phyloP scores from a whole-genome alignment of 2,888 invertebrate species.

The Platerodrilus igneus region DNA sequence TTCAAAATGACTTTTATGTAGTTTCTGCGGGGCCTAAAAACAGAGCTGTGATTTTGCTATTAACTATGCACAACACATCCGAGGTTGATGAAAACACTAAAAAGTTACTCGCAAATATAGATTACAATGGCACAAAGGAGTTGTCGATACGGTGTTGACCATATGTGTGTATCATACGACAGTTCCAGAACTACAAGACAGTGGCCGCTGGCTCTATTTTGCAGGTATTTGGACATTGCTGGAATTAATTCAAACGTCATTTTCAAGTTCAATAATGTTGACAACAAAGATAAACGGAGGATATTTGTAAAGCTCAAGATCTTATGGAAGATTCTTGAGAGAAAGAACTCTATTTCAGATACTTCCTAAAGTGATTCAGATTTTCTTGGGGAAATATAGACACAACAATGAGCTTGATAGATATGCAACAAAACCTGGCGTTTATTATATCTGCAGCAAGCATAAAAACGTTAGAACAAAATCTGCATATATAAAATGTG shows the following conservation, averaged over 20 bases:
- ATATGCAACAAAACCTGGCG: too few relatives aligned
- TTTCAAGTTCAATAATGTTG: slow-evolving; percentile 11
- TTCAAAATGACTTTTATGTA: slow-evolving; percentile 23
- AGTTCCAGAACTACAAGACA: slow-evolving; percentile 25
- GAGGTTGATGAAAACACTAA: slow-evolving; percentile 26
- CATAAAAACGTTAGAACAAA: too few relatives aligned
- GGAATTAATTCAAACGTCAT: slow-evolving; percentile 26
- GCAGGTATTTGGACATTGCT: slow-evolving; percentile 28
- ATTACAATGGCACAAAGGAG: slow-evolving; percentile 33
- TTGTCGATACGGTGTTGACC: slow-evolving; percentile 30
- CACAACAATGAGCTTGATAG: too few relatives aligned
- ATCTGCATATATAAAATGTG: too few relatives aligned
- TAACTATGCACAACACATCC: slow-evolving; percentile 27
- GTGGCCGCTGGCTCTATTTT: slow-evolving; percentile 31
- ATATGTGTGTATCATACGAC: slow-evolving; percentile 27
- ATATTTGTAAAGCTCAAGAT: slow-evolving; percentile 18
- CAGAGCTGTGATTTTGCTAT: slow-evolving; percentile 29
- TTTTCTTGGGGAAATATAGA: too few relatives aligned
- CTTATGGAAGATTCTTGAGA: slow-evolving; percentile 20
- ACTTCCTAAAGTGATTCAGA: too few relatives aligned
- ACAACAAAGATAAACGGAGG: slow-evolving; percentile 13
- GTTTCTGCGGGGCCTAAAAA: slow-evolving; percentile 26
- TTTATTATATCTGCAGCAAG: too few relatives aligned
- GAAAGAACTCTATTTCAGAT: slow-evolving; percentile 14
- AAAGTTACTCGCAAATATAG: slow-evolving; percentile 26